Conservation (phyloP, 2,113 vertebrate species). For the Pedionomus torquatus region DNA sequence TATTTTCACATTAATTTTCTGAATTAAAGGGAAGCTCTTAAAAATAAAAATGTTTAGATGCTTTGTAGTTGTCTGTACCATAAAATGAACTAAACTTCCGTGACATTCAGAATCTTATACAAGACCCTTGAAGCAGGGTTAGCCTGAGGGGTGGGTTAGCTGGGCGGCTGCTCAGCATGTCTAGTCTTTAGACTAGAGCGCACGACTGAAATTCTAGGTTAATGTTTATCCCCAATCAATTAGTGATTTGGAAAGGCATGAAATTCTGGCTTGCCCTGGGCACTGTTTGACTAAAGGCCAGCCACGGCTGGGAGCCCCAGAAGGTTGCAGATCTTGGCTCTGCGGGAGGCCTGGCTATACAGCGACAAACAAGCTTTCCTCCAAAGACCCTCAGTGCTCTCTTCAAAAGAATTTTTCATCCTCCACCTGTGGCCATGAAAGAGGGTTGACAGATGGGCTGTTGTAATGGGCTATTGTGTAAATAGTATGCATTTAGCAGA, state of each 20-base stretch:
- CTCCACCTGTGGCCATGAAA: conserved; percentile 63
- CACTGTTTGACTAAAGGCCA: conserved; percentile 60
- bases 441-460: conserved; percentile 56
- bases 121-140: conserved; percentile 12
- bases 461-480: conserved; percentile 53
- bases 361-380: conserved; percentile 40
- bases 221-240: conserved; percentile 71
- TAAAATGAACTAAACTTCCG: conserved; percentile 1
- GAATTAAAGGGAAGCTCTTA: background rate
- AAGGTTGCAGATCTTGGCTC: conserved; percentile 58
- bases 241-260: conserved; percentile 63
- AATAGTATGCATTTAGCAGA: conserved; percentile 53
- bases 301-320: conserved; percentile 23
- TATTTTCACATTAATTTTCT: background rate
- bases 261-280: conserved; percentile 65
- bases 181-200: conserved; percentile 5
- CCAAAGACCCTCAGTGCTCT: conserved; percentile 36
- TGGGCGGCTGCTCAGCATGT: background rate
- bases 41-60: background rate
- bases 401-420: conserved; percentile 62
- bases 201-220: conserved; percentile 51
- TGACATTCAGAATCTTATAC: background rate
- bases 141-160: conserved; percentile 13
- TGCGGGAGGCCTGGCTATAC: conserved; percentile 11
- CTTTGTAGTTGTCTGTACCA: conserved; percentile 8